Base-by-base conservation (phyloP, 1,140 invertebrate genomes). In the Geopemphigus sp. region DNA sequence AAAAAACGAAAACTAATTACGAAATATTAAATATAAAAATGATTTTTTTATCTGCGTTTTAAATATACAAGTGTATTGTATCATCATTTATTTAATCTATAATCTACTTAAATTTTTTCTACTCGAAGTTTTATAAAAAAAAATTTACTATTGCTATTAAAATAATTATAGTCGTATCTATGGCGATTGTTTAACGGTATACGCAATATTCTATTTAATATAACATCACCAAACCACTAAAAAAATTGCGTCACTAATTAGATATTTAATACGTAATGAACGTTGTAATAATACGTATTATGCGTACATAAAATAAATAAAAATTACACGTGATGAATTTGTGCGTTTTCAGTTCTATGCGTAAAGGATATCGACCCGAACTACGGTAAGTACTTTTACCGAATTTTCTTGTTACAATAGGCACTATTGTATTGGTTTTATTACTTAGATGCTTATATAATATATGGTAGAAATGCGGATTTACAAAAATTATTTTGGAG, bases 291-390 rank as follows among this genome's bases (percentile, higher is more conserved):
- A 39, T 8, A 39, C 8, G 32, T 39, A 8, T 39, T 39, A 8
- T 39, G 8, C 8, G 32, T 39, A 39, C 32, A 39, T 39, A 39
- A 39, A 45, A 64, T 64, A 3, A 15, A 64, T 32, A 19, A 14
- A 22, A 68, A 50, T 68, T 24, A 47, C n/a, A 68, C 14, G n/a
- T 17, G 6, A 47, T 24, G 11, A 22, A 50, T 68, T 68, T 68
- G 14, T 68, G n/a, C 64, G 45, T 68, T 68, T 68, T 68, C 64
- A 68, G 64, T 68, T 50, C 4, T 47, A 47, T 68, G 0, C 64
- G n/a, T 12, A 22, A 68, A 3, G 22, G 64, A 68, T 50, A 68
- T 68, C 45, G 64, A 50, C 64, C n/a, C 5, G 64, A 68, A 15
- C 22, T 68, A 22, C 64, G 45, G 64, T 68, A 50, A 26, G 64